Evolutionary conservation across 2,113 vertebrate species (phyloP).

Genomic region (Cyprinodon brontotheroides): DNA sequence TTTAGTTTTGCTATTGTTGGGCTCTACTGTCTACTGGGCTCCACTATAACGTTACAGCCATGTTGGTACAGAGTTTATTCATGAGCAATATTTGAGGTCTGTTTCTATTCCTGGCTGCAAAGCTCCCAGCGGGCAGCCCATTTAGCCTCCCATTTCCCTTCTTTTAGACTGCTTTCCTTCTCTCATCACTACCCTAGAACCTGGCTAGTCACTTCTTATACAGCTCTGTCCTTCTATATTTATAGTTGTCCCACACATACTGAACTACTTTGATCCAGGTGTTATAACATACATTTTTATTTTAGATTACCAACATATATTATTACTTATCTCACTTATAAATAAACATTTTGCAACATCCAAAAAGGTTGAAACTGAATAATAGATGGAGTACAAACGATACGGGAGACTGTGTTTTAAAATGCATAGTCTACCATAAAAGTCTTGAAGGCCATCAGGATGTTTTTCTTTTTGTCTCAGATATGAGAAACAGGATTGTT

Average conservation of each 20-base stretch:
- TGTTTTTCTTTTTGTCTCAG: too few species aligned
- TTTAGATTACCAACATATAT: not conserved
- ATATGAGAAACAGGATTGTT: too few species aligned
- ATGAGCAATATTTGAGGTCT: conserved; percentile 28
- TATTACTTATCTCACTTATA: too few species aligned
- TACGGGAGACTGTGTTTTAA: too few species aligned
- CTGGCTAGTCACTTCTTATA: too few species aligned
- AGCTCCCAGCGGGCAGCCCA: conserved; percentile 45
- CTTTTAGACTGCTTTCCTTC: conserved; percentile 7
- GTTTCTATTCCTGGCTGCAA: conserved; percentile 48
- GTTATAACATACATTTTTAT: not conserved
- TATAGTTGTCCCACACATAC: not conserved
- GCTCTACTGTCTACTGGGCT: not conserved
- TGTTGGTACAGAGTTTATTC: conserved; percentile 8
- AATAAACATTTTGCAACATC: too few species aligned
- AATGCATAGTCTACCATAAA: too few species aligned
- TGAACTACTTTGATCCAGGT: not conserved
- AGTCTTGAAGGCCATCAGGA: too few species aligned
- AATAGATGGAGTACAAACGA: too few species aligned
- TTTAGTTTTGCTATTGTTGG: not conserved
- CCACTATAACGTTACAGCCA: not conserved
- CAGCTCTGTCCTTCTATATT: not conserved
- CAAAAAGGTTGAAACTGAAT: too few species aligned
- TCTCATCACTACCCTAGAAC: not conserved
- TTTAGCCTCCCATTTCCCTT: conserved; percentile 47